These are phyloP conservation scores for Pomacea maculata DNA, from an alignment of 1,140 invertebrate species.

Conservation along the genomic window DNA sequence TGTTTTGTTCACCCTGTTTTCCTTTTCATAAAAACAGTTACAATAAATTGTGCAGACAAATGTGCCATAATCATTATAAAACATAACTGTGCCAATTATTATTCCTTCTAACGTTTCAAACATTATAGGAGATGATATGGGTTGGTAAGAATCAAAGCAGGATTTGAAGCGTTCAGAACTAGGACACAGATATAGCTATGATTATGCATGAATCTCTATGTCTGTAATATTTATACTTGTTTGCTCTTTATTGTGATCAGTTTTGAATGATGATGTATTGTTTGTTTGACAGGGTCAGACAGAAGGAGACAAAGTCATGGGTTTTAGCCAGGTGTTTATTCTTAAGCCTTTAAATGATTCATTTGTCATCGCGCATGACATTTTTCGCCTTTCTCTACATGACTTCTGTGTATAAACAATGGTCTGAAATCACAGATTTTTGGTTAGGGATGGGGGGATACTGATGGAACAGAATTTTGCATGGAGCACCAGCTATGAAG, in stretches of 20 bases:
- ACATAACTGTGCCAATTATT: too few relatives aligned
- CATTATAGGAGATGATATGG: too few relatives aligned
- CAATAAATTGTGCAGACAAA: too few relatives aligned
- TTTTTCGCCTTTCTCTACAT: conserved; percentile 88
- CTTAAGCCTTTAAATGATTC: conserved; percentile 84
- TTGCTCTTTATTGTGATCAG: background rate
- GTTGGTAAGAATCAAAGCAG: too few relatives aligned
- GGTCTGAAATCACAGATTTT: background rate
- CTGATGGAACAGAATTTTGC: background rate
- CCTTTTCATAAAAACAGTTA: too few relatives aligned
- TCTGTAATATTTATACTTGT: background rate
- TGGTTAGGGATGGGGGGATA: background rate
- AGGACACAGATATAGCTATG: too few relatives aligned
- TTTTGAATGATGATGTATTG: conserved; percentile 18
- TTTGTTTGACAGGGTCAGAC: conserved; percentile 78
- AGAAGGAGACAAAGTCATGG: conserved; percentile 83
- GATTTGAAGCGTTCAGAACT: too few relatives aligned
- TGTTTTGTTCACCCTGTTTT: too few relatives aligned
- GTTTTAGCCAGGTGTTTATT: conserved; percentile 91
- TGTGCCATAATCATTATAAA: too few relatives aligned
- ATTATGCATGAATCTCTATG: background rate
- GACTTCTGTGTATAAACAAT: conserved; percentile 64
- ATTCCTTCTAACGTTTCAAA: too few relatives aligned
- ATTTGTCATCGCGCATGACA: conserved; percentile 91
- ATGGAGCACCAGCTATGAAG: background rate